These are phyloP conservation scores for Lepus europaeus DNA, from an alignment of 2,113 vertebrate species.

Conservation along the genomic window DNA sequence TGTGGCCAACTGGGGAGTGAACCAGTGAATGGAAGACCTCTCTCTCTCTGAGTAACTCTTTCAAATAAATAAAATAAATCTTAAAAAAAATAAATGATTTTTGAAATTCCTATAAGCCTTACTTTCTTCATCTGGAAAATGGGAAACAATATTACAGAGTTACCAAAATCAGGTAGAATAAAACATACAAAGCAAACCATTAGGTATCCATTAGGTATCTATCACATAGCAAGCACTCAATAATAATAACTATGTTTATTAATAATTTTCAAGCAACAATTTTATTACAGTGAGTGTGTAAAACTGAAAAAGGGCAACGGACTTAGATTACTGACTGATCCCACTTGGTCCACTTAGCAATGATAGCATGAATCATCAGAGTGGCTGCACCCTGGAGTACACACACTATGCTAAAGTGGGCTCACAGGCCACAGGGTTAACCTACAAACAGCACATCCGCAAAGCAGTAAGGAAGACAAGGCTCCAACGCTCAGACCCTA, in stretches of 20 bases:
- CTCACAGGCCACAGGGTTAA: not conserved
- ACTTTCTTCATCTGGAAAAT: not conserved
- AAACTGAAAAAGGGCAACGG: not conserved
- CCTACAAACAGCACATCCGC: not conserved
- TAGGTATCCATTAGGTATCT: not conserved
- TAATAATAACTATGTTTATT: not conserved
- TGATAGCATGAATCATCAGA: not conserved
- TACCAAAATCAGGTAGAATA: not conserved
- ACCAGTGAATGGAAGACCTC: no score
- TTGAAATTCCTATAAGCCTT: not conserved
- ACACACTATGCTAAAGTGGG: no score
- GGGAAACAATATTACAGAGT: not conserved
- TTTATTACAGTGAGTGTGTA: not conserved
- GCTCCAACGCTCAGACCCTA: not conserved
- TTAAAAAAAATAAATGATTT: no score
- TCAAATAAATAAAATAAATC: no score
- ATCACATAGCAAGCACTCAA: not conserved
- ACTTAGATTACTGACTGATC: not conserved
- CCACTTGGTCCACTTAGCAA: not conserved
- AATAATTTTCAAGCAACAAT: not conserved
- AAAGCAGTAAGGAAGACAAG: not conserved
- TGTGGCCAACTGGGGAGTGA: no score
- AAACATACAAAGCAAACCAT: not conserved
- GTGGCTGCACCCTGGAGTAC: not conserved
- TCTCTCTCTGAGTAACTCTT: no score